Evolutionary conservation across 2,888 invertebrate genomes (phyloP), one percentile per base, ranked within the genome.

Genomic region (Allygus modestus): DNA sequence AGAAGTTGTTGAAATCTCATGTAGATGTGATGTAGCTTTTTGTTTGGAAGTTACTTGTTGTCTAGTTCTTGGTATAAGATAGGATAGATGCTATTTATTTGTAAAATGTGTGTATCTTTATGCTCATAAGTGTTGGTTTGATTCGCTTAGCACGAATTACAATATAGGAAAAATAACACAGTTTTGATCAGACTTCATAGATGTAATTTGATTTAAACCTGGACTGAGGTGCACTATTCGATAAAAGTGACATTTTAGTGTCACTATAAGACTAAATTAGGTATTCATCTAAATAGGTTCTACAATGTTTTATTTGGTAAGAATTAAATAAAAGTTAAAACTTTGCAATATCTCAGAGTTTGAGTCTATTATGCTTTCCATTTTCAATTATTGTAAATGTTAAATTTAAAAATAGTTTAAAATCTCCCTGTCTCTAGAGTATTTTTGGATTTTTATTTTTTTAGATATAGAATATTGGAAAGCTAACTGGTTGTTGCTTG

Each of bases 401-500:
- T 9, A 17, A 17, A 46, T 7, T n/a, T n/a, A 37, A 37, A 7
- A 7, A 7, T 7, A 37, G 9, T 4, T 37, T 37, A 9, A 37
- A 37, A 9, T 9, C 4, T 37, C 9, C 5, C 4, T 7, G 9
- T 9, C 9, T 37, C 37, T 37, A 37, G 37, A 12, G 46, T 46
- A 46, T 46, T 17, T n/a, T 46, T 46, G 46, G 46, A 46, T 2
- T 46, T 17, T 46, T 46, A 17, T 23, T 54, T 54, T 54, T 54
- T 7, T 23, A 23, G 5, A 54, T 7, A 23, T 54, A 54, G 54
- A 9, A 23, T 23, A 23, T 23, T 54, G 28, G 28, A 31, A 28
- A 65, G 65, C 28, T 28, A 65, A 28, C 31, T 65, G 23, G 4
- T 58, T 58, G 65, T 65, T 65, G 28, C 65, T 65, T 65, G 26